Evolutionary conservation across 2,888 invertebrate species (phyloP), one percentile per base, ranked within the genome.

Genomic region (Tigriopus californicus): DNA sequence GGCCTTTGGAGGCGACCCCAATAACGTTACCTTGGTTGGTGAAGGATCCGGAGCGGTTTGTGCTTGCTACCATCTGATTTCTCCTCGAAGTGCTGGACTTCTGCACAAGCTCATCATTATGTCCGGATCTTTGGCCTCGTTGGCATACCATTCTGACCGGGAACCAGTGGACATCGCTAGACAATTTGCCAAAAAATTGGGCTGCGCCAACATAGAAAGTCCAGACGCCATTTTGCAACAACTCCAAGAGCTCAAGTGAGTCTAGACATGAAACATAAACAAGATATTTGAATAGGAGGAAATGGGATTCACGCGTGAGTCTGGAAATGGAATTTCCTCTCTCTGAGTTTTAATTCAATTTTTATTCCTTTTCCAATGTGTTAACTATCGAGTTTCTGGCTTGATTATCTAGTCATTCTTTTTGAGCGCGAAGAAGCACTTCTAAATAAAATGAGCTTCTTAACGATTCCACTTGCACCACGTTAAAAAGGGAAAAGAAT

Each of bases 1-100:
- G 11, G 20, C 8, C 18, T 54, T 54, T n/a, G 54, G 54, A 18
- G 54, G 54, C 10, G 54, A 54, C 11, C n/a, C 33, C 11, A 22
- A 41, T 41, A 41, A 54, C 18, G 41, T 54, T 13, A 54, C 54
- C n/a, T 54, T 54, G 40, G 41, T 54, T 11, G 54, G 54, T 15
- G 40, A 54, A 15, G 54, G 41, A 20, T 15, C 40, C 13, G 54
- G 54, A 13, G 33, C 54, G 3, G 41, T 54, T 3, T 54, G 54
- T 54, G 41, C 22, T 6, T 41, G 40, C 1, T 41, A 54, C 41
- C 54, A 54, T 22, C 11, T 54, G 5, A 22, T 54, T 12, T 54
- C 54, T n/a, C n/a, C n/a, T 15, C 41, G 18, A 40, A 54, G 40
- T 22, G 41, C 41, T 25, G 54, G 54, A 20, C 22, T 54, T 1